Conservation (phyloP, 2,888 invertebrate species). For the Altica lythri region DNA sequence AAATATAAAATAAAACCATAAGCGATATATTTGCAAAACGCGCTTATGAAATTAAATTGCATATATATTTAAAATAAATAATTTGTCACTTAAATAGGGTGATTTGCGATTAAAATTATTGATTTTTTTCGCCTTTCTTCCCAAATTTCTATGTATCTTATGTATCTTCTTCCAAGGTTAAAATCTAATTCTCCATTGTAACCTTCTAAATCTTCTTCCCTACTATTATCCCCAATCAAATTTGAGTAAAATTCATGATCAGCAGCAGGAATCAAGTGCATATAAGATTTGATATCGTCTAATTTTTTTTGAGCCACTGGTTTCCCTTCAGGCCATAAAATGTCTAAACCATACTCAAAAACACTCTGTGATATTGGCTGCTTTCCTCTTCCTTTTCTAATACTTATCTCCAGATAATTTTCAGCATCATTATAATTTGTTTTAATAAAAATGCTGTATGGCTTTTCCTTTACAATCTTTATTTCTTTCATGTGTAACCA, state of each 20-base stretch:
- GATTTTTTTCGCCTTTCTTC: background rate
- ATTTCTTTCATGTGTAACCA: too few species aligned
- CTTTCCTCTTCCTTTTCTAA: too few species aligned
- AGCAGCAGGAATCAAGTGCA: background rate
- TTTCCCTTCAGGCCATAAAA: slow-evolving; percentile 14
- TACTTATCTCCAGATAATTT: slow-evolving; percentile 7
- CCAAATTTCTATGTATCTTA: background rate
- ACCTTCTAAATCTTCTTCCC: slow-evolving; percentile 12
- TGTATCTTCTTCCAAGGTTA: too few species aligned
- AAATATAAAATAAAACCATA: background rate
- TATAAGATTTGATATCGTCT: background rate
- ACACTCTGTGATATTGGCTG: background rate
- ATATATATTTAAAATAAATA: background rate
- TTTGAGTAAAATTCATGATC: background rate
- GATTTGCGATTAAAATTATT: background rate
- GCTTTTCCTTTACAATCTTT: slow-evolving; percentile 10
- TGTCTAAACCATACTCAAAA: too few species aligned
- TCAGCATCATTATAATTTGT: background rate
- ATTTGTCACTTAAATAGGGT: too few species aligned
- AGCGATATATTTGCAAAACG: background rate
- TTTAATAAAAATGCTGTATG: slow-evolving; percentile 8
- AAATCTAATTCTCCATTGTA: slow-evolving; percentile 17
- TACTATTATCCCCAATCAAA: background rate
- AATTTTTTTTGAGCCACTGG: slow-evolving; percentile 10
- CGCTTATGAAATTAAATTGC: background rate